Conservation (phyloP, 2,888 invertebrate genomes). For the Cheilosia grossa region DNA sequence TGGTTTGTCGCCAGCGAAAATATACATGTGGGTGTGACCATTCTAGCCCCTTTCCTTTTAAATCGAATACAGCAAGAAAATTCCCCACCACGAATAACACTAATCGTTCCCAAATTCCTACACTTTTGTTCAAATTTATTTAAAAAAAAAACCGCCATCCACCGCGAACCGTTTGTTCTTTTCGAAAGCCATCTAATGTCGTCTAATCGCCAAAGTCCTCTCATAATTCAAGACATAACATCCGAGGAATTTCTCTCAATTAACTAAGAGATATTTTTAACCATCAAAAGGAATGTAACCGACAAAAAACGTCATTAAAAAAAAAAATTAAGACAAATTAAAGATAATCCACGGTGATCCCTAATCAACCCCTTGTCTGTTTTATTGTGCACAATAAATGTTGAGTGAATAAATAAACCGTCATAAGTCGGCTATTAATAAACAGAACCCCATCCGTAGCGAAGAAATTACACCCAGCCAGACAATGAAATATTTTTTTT, state of each 20-base stretch:
- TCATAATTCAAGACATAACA: conserved; percentile 10
- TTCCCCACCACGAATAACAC: neutral
- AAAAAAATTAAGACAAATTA: neutral
- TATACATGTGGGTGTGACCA: neutral
- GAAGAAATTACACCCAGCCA: neutral
- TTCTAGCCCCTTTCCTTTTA: neutral
- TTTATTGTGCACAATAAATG: conserved; percentile 44
- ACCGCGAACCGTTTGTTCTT: conserved; percentile 12
- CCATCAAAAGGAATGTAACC: conserved; percentile 10
- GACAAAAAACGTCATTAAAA: neutral
- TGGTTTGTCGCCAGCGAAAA: neutral
- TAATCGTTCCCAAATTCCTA: conserved; percentile 13
- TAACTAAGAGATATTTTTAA: conserved; percentile 29
- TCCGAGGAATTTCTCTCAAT: conserved; percentile 17
- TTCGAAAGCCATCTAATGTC: conserved; percentile 17
- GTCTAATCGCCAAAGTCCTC: conserved; percentile 15
- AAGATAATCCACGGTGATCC: conserved; percentile 50
- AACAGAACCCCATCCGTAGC: conserved; percentile 23
- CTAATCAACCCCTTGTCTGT: conserved; percentile 58
- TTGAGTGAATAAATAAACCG: conserved; percentile 43
- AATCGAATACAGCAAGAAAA: neutral
- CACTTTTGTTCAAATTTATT: neutral
- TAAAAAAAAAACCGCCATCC: neutral
- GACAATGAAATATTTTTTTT: conserved; percentile 40
- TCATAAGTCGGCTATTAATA: conserved; percentile 46